Percentiles rank a stretch among this genome's conserved stretches.
These are phyloP conservation scores for Trialeurodes vaporariorum DNA, from an alignment of 1,140 invertebrate species.

Conservation along the genomic window DNA sequence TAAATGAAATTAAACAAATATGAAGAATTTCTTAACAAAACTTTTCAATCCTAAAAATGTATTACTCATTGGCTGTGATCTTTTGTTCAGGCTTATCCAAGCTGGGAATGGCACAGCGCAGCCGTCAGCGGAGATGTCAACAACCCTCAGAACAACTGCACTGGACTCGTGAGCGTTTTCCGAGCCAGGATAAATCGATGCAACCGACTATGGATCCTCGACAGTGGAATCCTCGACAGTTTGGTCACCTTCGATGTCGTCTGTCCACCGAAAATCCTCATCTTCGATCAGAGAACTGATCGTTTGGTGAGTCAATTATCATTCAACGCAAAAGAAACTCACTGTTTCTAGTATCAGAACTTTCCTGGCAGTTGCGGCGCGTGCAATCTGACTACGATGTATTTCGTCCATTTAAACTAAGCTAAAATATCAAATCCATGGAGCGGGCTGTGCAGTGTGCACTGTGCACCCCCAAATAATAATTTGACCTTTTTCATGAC, in stretches of 20 bases:
- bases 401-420: too few species aligned
- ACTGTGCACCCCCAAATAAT: background rate
- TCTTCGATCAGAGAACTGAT: constrained; percentile 59
- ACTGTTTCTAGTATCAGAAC: background rate
- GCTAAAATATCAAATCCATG: background rate
- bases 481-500: background rate
- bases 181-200: constrained; percentile 56
- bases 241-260: constrained; percentile 57
- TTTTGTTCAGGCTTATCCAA: constrained; percentile 65
- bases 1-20: too few species aligned
- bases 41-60: too few species aligned
- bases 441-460: background rate
- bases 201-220: constrained; percentile 58
- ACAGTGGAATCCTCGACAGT: constrained; percentile 57
- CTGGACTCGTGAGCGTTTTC: constrained; percentile 63
- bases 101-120: constrained; percentile 63
- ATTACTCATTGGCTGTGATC: too few species aligned
- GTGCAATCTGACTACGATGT: background rate
- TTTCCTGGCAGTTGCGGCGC: background rate
- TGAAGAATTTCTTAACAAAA: too few species aligned
- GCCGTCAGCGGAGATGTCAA: constrained; percentile 33
- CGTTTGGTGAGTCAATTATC: constrained; percentile 43
- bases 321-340: too few species aligned
- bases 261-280: constrained; percentile 62
- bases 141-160: constrained; percentile 50